Evolutionary conservation across 2,797 vertebrate genomes (phyloP), one percentile per base, ranked within the genome.

Genomic region (Austrolebias charrua): DNA sequence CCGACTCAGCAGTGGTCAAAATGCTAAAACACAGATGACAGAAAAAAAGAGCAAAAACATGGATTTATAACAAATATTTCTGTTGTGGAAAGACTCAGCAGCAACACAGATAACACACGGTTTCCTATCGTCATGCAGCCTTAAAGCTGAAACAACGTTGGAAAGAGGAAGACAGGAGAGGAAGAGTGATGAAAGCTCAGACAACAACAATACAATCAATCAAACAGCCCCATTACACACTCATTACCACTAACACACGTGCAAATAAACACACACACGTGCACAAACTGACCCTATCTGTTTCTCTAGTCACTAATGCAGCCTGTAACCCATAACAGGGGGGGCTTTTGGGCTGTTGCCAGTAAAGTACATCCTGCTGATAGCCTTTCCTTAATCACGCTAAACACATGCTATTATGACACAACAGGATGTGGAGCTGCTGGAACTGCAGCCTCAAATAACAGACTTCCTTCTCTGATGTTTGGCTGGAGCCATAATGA

Each of bases 181-280:
- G 73, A 78, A 58, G 69, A 63, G 78, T 86, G 88, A 90, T 82
- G 81, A 86, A 90, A 89, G 81, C 60, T 82, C 73, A 79, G 88
- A 91, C 85, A 90, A 75, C 73, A 84, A 89, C 84, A 88, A 86
- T 82, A 82, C 83, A 85, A 91, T 91, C 89, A 81, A 89, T 91
- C 88, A 91, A 75, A 67, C 55, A 69, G 80, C 66, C 71, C 84
- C 73, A 90, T 90, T 90, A 89, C 84, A 86, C 83, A 83, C 80
- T 88, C 87, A 90, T 90, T 89, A 87, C 53, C 3, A n/a, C 68
- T 60, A 67, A 66, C 67, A 56, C 35, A 72, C 54, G 70, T 55
- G 60, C 46, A 55, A 35, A 45, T 67, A 68, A 53, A 60, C 60
- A 79, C 57, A 50, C 45, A 51, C 43, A 54, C 38, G 61, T 55